Evolutionary conservation across 2,113 vertebrate genomes (phyloP), one percentile per base, ranked within the genome.

Genomic region (Phylloscopus whistleri): DNA sequence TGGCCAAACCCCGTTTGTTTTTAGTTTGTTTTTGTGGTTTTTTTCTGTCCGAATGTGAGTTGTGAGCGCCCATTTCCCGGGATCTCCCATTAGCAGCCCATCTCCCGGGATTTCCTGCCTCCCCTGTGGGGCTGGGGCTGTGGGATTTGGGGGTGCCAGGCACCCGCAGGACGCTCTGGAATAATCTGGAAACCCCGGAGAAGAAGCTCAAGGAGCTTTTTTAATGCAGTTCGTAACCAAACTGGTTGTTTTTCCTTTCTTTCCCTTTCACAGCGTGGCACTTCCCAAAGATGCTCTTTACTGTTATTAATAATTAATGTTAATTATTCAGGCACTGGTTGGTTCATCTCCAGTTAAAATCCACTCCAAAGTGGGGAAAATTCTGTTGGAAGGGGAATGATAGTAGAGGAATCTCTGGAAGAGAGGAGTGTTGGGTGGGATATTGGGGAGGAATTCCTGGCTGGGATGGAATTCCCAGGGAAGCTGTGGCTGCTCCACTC

Each of bases 401-500:
- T 10, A 3, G 8, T 1, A 0, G 5, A 10, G 18, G n/a, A 21
- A n/a, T 56, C 15, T 84, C 15, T 24, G 70, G 28, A 15, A 10
- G 11, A 46, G 39, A 21, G 58, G 48, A 46, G 69, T 9, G 1
- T 13, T 13, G 78, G 53, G 9, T 33, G 64, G 58, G 44, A 22
- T 41, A 5, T 22, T 4, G 22, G 64, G 44, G 18, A 10, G 79
- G 55, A 43, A 70, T 80, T 58, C 43, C n/a, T 19, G 48, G 8
- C 79, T 3, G 19, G 62, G 41, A 31, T 13, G 77, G 51, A 37
- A 67, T 82, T 69, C 44, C 43, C 23, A 2, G 64, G 64, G 43
- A 13, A 48, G 13, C 63, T 5, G 52, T 16, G 78, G 22, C 43
- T 58, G 52, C 78, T 16, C 52, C 41, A 37, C 31, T 27, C 63